phyloP scores from a whole-genome alignment of 2,113 vertebrate genomes.

The Catharus minimus region DNA sequence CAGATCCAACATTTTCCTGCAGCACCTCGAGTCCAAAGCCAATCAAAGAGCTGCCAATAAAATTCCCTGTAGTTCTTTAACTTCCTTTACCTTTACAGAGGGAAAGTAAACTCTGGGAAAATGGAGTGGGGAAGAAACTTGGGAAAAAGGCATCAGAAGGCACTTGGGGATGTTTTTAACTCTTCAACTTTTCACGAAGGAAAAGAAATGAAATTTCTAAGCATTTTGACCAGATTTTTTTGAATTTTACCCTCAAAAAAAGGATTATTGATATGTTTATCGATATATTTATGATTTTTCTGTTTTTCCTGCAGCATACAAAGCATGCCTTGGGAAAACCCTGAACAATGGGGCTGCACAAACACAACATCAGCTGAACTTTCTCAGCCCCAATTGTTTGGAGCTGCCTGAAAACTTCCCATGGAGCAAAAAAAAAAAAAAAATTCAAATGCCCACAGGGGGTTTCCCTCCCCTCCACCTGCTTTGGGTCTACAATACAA shows the following conservation, averaged over 20 bases:
- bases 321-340: slow-evolving; percentile 19
- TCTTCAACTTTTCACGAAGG: not conserved
- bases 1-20: not conserved
- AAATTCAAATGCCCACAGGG: not conserved
- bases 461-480: not conserved
- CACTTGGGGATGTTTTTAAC: not conserved
- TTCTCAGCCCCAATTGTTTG: slow-evolving; percentile 14
- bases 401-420: slow-evolving; percentile 41
- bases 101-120: not conserved
- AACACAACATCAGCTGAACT: not conserved
- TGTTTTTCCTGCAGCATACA: not conserved
- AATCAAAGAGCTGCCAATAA: not conserved
- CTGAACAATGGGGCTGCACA: slow-evolving; percentile 68
- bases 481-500: not conserved
- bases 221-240: not conserved
- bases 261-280: accelerated
- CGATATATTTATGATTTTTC: not conserved
- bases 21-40: not conserved
- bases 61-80: not conserved
- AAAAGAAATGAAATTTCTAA: not conserved
- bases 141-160: not conserved
- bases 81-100: not conserved
- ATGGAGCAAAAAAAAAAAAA: not conserved
- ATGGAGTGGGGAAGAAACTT: accelerated
- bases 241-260: not conserved